These are phyloP conservation scores for Pseudomyrmex dendroicus DNA, from an alignment of 1,140 invertebrate species.

Conservation along the genomic window DNA sequence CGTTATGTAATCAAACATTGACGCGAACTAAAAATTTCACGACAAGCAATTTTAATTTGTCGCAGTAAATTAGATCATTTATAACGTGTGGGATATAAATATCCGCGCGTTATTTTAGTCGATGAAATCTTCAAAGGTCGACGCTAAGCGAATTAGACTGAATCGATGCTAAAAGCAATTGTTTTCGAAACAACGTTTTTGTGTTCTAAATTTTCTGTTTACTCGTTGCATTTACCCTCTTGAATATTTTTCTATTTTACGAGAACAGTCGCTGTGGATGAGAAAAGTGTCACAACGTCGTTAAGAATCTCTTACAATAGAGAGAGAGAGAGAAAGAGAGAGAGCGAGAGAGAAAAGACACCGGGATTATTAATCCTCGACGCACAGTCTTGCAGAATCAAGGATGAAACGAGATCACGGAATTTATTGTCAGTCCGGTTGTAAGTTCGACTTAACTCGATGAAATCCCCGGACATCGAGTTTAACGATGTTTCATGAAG, in stretches of 20 bases:
- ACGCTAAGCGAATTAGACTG: no score
- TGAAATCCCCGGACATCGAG: slow-evolving; percentile 27
- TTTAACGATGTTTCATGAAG: slow-evolving; percentile 27
- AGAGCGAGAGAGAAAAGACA: not conserved
- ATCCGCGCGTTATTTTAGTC: no score
- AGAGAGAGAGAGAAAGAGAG: no score
- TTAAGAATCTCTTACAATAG: not conserved
- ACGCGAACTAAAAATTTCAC: not conserved
- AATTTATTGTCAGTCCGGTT: not conserved
- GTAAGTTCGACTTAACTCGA: slow-evolving; percentile 36
- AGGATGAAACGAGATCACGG: slow-evolving; percentile 6
- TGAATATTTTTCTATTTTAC: not conserved
- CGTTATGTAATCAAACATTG: slow-evolving; percentile 19
- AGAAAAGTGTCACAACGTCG: not conserved
- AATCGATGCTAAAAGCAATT: no score
- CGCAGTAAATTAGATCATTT: not conserved
- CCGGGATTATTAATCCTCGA: slow-evolving; percentile 31
- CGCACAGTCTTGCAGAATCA: not conserved
- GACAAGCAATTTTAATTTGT: not conserved
- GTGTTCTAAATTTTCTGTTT: no score
- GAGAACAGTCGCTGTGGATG: not conserved
- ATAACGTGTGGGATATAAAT: no score
- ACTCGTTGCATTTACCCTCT: not conserved
- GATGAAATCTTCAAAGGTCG: no score
- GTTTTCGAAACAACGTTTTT: no score